Base-by-base conservation (phyloP, 2,888 invertebrate species). In the Drosophila rellima region DNA sequence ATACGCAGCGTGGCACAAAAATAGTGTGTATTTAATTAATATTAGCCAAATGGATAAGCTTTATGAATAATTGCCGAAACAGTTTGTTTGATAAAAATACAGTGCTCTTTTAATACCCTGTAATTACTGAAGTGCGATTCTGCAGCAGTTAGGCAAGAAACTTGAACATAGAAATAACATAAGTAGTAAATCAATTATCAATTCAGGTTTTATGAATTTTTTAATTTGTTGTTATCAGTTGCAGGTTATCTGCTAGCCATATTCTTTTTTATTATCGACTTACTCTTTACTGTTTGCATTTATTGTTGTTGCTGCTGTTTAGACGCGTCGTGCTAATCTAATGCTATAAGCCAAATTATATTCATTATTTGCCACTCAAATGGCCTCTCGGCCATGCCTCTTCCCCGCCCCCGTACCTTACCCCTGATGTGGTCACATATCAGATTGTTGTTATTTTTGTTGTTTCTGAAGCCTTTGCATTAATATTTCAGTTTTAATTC, bases 11-110 rank as follows among this genome's bases (percentile, higher is more conserved):
- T 63, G 39, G 26, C 56, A 33, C 60, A 84, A 79, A 73, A 76
- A 76, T 67, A 63, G 74, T 60, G 56, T 67, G 69, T 79, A 87
- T 89, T 89, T 84, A 89, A 89, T 84, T 89, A 89, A 82, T 78
- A 84, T 82, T 80, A 79, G 80, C 54, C 67, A 71, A 74, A 59
- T 82, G 73, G 70, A 77, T 78, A 63, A 75, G 61, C 74, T 75
- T 74, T 74, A 74, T 80, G 76, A 81, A 85, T 74, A 87, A 87
- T 74, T 86, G 68, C 45, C 51, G 35, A 59, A 51, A 51, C 65
- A 62, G 60, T 45, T 40, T 29, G 26, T n/a, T 60, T 37, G 37
- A 54, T 48, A 50, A 40, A 48, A 39, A 54, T 26, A 33, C 33
- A 10, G 6, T 31, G 11, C 33, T 33, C 29, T 29, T 29, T 47